Evolutionary conservation across 2,113 vertebrate genomes (phyloP).

Genomic region (Talpa occidentalis): DNA sequence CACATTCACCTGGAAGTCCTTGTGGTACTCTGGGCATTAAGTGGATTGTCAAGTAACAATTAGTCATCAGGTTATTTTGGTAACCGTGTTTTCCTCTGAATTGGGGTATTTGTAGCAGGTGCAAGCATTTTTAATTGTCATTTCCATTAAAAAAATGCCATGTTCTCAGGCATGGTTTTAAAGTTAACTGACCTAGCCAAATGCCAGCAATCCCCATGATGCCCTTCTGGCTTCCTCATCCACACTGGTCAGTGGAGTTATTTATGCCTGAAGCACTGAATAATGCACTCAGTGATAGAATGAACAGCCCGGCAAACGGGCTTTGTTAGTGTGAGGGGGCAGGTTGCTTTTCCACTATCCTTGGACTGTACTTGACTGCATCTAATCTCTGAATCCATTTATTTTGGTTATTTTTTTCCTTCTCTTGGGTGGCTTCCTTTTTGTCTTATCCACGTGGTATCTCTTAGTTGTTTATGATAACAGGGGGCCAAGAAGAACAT

Average conservation of each 20-base stretch:
- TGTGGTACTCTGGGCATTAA: not conserved
- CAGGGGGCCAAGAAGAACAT: not conserved
- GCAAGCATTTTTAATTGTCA: slow-evolving; percentile 40
- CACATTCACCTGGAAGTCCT: not conserved
- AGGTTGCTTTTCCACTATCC: not conserved
- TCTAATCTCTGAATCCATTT: not conserved
- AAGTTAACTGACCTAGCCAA: not conserved
- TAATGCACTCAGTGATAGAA: not conserved
- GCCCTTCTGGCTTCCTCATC: not conserved
- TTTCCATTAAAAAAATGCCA: slow-evolving; percentile 47
- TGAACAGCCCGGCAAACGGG: not conserved
- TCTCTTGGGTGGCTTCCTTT: not conserved
- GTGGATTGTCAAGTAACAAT: not conserved
- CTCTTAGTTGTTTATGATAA: not conserved
- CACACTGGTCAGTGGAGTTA: not conserved
- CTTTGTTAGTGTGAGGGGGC: not conserved
- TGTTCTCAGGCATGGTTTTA: slow-evolving; percentile 22
- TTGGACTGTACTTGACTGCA: not conserved
- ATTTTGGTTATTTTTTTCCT: not conserved
- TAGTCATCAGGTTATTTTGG: slow-evolving; percentile 65
- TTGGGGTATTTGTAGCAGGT: slow-evolving; percentile 39
- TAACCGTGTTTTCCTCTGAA: slow-evolving; percentile 23
- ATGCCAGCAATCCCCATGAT: not conserved
- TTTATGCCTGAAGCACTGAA: not conserved
- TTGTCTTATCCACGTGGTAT: not conserved